These are phyloP conservation scores for Whitmania pigra DNA, from an alignment of 1,140 invertebrate species.

Conservation along the genomic window DNA sequence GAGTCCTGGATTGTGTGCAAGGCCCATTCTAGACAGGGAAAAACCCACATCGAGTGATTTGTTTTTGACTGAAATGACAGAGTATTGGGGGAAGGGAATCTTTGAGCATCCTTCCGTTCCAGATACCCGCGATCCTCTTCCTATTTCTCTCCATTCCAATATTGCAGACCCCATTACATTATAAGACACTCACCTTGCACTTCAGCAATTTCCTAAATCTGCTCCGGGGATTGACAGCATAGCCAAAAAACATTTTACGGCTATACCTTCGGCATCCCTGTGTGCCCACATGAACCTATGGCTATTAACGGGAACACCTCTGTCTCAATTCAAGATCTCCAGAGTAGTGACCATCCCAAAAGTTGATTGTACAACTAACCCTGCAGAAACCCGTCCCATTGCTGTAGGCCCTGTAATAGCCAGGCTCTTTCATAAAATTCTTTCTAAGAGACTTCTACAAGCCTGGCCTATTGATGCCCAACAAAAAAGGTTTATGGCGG, in stretches of 20 bases:
- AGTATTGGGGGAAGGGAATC: too few relatives aligned
- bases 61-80: too few relatives aligned
- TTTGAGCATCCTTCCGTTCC: too few relatives aligned
- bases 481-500: background rate
- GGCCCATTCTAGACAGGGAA: too few relatives aligned
- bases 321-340: background rate
- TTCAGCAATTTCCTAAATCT: too few relatives aligned
- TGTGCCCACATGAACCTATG: background rate
- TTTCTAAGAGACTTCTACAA: background rate
- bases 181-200: too few relatives aligned
- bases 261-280: background rate
- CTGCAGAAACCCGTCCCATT: background rate
- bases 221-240: too few relatives aligned
- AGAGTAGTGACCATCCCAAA: background rate
- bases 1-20: too few relatives aligned
- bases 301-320: background rate
- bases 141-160: too few relatives aligned
- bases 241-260: background rate
- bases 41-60: too few relatives aligned
- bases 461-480: background rate
- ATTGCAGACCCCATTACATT: too few relatives aligned
- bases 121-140: too few relatives aligned
- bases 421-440: background rate
- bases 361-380: background rate
- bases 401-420: constrained; percentile 45